These are phyloP conservation scores for Drusus annulatus DNA, from an alignment of 1,140 invertebrate genomes.

Conservation along the genomic window DNA sequence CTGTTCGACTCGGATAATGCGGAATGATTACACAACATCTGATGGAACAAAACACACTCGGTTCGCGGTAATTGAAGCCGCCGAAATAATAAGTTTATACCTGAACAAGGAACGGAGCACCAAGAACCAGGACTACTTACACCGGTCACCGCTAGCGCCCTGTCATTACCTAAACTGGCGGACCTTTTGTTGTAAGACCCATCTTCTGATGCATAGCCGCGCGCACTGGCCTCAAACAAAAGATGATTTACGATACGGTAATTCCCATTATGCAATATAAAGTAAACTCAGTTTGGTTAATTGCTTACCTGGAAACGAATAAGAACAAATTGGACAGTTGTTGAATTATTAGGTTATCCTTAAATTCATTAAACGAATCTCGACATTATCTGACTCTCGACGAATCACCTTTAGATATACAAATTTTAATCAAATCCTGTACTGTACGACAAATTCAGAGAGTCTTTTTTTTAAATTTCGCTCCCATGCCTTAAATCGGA, in stretches of 20 bases:
- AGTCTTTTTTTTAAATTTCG: too few relatives aligned
- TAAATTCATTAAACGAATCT: too few relatives aligned
- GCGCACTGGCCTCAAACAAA: neutral
- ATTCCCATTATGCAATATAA: constrained; percentile 27
- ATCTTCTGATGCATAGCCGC: neutral
- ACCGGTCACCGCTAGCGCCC: constrained; percentile 38
- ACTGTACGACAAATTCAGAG: too few relatives aligned
- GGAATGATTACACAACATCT: neutral
- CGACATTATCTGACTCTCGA: too few relatives aligned
- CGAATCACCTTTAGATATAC: too few relatives aligned
- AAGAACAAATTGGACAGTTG: neutral
- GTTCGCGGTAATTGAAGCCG: constrained; percentile 15
- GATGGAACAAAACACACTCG: constrained; percentile 48
- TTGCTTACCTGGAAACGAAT: neutral
- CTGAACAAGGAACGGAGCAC: constrained; percentile 49
- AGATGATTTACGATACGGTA: constrained; percentile 25
- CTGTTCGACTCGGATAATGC: too few relatives aligned
- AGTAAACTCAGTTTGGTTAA: neutral
- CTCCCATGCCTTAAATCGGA: too few relatives aligned
- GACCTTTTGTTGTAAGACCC: constrained; percentile 49
- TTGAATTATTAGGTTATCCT: neutral
- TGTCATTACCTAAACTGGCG: constrained; percentile 54
- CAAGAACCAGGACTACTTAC: neutral
- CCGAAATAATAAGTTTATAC: constrained; percentile 43
- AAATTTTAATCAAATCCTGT: too few relatives aligned